Conservation (phyloP, 2,113 vertebrate genomes). For the Damaliscus lunatus region DNA sequence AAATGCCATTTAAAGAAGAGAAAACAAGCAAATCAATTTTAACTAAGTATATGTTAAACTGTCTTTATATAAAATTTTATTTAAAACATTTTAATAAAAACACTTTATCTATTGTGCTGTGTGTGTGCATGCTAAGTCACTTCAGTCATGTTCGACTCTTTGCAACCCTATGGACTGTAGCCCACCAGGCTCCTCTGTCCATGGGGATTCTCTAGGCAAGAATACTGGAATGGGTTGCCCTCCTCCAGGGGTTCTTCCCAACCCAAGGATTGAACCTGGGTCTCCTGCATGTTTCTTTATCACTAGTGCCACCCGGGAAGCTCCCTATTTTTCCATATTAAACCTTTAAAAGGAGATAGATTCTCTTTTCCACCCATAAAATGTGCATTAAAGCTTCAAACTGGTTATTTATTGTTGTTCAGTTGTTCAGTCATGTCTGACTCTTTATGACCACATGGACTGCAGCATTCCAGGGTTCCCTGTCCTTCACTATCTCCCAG, state of each 20-base stretch:
- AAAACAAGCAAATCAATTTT: neutral
- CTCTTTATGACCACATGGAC: neutral
- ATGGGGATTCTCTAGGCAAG: neutral
- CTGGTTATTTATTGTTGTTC: neutral
- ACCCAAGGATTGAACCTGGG: neutral
- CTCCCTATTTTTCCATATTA: neutral
- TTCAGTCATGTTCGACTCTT: neutral
- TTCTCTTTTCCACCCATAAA: neutral
- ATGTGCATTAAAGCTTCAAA: neutral
- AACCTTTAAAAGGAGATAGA: neutral
- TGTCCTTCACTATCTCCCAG: neutral
- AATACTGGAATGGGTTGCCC: neutral
- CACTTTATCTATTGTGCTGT: neutral
- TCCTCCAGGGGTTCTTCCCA: neutral
- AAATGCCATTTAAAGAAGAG: neutral
- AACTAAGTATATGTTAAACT: neutral
- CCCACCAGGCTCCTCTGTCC: neutral
- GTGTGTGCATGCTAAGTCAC: neutral
- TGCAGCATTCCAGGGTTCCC: neutral
- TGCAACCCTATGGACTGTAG: neutral
- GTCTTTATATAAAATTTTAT: neutral
- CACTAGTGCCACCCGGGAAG: neutral
- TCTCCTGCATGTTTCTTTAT: neutral
- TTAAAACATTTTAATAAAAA: constrained; percentile 26
- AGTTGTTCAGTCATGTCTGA: neutral